phyloP scores from a whole-genome alignment of 2,113 vertebrate species.

The Vimba vimba region DNA sequence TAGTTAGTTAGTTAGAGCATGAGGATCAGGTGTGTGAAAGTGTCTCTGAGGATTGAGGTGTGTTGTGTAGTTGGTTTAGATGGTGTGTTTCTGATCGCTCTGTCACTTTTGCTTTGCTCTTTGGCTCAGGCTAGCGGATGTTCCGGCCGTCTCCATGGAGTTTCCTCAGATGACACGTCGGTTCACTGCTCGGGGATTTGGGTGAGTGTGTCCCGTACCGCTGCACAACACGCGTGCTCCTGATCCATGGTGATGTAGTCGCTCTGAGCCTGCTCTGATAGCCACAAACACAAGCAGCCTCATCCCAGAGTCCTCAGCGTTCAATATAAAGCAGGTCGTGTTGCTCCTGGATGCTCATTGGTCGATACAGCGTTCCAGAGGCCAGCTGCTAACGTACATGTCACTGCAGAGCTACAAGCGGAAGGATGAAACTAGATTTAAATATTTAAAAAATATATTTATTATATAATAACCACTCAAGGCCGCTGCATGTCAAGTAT shows the following conservation, averaged over 20 bases:
- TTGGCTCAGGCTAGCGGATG: constrained; percentile 69
- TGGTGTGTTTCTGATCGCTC: neutral
- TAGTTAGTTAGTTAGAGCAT: neutral
- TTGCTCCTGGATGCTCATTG: constrained; percentile 1
- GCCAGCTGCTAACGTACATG: neutral
- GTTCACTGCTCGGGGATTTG: constrained; percentile 18
- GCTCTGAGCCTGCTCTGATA: neutral
- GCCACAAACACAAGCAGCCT: too few relatives aligned
- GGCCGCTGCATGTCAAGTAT: neutral
- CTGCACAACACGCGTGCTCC: neutral
- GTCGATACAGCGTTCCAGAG: neutral
- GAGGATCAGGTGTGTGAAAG: constrained; percentile 5
- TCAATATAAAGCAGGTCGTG: neutral
- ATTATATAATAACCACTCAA: neutral
- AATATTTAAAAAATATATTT: neutral
- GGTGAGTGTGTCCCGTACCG: constrained; percentile 39
- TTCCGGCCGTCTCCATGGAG: constrained; percentile 71
- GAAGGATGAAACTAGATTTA: neutral
- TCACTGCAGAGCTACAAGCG: neutral
- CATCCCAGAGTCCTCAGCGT: neutral
- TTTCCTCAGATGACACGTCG: constrained; percentile 66
- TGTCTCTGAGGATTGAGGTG: neutral
- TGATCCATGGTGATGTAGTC: neutral
- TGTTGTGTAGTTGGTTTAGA: neutral
- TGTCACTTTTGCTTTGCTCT: neutral